Conservation (phyloP, 1,140 invertebrate species). For the Drosophila bipectinata region DNA sequence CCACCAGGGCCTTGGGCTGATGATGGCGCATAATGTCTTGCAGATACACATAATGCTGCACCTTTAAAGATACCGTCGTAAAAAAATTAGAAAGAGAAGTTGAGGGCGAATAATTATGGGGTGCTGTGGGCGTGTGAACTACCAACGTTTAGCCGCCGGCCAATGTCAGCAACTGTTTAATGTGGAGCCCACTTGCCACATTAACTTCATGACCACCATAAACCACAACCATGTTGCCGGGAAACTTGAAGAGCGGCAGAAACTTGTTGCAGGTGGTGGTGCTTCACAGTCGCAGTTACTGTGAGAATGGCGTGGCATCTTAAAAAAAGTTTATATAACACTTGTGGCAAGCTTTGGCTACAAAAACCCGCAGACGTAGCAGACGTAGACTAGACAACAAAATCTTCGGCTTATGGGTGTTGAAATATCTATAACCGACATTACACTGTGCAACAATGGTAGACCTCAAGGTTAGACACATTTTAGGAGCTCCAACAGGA, state of each 20-base stretch:
- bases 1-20: conserved; percentile 59
- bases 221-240: conserved; percentile 1
- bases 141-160: conserved; percentile 35
- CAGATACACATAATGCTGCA: conserved; percentile 80
- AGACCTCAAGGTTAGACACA: not conserved
- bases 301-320: conserved; percentile 80
- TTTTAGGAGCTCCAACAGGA: conserved; percentile 16
- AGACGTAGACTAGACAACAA: conserved; percentile 1
- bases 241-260: conserved; percentile 21
- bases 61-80: conserved; percentile 44
- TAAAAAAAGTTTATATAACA: conserved; percentile 77
- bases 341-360: conserved; percentile 57
- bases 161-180: conserved; percentile 57
- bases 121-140: conserved; percentile 46
- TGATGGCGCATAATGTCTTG: conserved; percentile 77
- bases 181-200: conserved; percentile 23
- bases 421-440: conserved; percentile 50
- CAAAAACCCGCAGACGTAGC: conserved; percentile 28
- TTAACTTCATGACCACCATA: conserved; percentile 20
- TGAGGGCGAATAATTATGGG: conserved; percentile 52
- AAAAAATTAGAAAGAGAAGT: conserved; percentile 34
- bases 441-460: conserved; percentile 46
- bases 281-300: conserved; percentile 38
- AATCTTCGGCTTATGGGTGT: conserved; percentile 41
- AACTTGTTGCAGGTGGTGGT: conserved; percentile 28